Evolutionary conservation across 2,797 vertebrate genomes (phyloP).

Genomic region (Pseudomugil gertrudae): DNA sequence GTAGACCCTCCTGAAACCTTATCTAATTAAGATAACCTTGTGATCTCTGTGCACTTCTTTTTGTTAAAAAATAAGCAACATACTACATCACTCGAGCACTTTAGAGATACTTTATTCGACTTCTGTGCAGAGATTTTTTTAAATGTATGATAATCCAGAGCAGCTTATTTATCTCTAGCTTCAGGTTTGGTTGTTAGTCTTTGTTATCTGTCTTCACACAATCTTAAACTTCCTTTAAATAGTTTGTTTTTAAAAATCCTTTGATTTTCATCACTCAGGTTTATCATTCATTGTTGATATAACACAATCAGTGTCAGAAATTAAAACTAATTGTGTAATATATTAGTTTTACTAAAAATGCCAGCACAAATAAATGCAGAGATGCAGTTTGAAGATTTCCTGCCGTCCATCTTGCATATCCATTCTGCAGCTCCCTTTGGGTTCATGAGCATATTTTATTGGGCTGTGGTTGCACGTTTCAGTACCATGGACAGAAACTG

Average conservation of each 20-base stretch:
- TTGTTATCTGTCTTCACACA: not conserved
- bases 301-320: not conserved
- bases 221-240: not conserved
- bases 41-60: not conserved
- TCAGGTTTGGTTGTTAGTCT: not conserved
- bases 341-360: conserved; percentile 3
- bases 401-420: not conserved
- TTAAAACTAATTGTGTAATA: not conserved
- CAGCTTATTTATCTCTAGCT: not conserved
- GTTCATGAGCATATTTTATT: not conserved
- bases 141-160: conserved; percentile 6
- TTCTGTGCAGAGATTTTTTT: too few relatives aligned
- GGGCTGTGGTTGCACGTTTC: conserved; percentile 33
- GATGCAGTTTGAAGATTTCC: not conserved
- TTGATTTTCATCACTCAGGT: too few relatives aligned
- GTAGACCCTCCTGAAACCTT: conserved; percentile 6
- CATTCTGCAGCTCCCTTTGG: not conserved
- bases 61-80: not conserved
- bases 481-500: conserved; percentile 67
- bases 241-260: too few relatives aligned
- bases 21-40: too few relatives aligned
- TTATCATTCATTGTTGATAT: not conserved
- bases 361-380: conserved; percentile 5
- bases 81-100: not conserved
- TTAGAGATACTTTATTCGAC: not conserved